These are phyloP conservation scores for Delphinapterus leucas DNA, from an alignment of 2,113 vertebrate species.

Conservation along the genomic window DNA sequence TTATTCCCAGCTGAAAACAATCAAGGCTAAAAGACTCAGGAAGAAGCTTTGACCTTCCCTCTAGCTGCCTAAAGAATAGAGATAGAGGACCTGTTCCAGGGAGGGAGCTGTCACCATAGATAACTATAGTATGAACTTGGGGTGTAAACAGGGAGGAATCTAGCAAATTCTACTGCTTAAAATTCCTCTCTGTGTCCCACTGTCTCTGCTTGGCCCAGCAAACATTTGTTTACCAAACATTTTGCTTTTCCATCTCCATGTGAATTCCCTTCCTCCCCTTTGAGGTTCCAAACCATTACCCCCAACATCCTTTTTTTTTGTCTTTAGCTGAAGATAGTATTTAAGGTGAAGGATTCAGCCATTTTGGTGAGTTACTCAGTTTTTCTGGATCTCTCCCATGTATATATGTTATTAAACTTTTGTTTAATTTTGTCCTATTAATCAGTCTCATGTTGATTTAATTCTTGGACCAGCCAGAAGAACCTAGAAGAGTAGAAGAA, in stretches of 20 bases:
- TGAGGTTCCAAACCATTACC: not conserved
- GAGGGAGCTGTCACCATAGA: not conserved
- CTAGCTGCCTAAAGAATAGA: not conserved
- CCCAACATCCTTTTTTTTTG: not conserved
- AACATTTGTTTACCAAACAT: not conserved
- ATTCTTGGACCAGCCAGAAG: not conserved
- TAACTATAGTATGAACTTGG: not conserved
- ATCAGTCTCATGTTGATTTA: not conserved
- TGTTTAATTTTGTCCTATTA: not conserved
- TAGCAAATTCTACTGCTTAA: not conserved
- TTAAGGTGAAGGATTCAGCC: not conserved
- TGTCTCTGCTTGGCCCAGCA: not conserved
- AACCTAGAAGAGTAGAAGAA: not conserved
- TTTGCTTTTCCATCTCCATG: not conserved
- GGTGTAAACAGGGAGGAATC: not conserved
- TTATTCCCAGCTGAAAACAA: not conserved
- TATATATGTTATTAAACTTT: not conserved
- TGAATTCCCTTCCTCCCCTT: not conserved
- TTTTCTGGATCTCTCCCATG: not conserved
- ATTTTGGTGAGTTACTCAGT: not conserved
- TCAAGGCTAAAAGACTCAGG: not conserved
- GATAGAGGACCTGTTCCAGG: not conserved
- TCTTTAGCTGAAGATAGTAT: not conserved
- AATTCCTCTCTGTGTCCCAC: not conserved
- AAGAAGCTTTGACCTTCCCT: not conserved